Evolutionary conservation across 2,888 invertebrate species (phyloP), one percentile per base, ranked within the genome.

Genomic region (Xiphydria camelus): DNA sequence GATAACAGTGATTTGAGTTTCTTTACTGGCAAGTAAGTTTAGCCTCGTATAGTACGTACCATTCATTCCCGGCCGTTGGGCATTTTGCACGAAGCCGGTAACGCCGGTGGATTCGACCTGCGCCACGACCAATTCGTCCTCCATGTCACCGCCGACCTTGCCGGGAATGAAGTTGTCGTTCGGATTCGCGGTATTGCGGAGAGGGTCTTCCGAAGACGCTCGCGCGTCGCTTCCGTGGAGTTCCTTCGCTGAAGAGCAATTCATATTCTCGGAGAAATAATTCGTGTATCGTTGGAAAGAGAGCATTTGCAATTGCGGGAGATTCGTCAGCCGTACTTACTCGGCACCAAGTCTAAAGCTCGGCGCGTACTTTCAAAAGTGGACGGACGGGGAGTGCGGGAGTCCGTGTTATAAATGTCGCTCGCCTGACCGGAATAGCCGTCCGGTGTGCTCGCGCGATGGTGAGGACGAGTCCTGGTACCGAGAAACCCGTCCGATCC

Each of bases 341-440:
- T 59, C 20, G 64, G 49, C 37, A 57, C 53, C 18, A 48, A 49
- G 34, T 58, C 56, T 46, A 62, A 47, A 18, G 64, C 57, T 46
- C 66, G 53, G 31, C 63, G 62, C 29, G 60, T 62, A 42, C 60
- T 62, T 47, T 59, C 55, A 39, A 57, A 59, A 31, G 57, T 53
- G 12, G 61, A 59, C 9, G 61, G 56, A 49, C 55, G 57, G 21
- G 53, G 58, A 31, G 57, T 51, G 31, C 57, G 62, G 10, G 59
- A 54, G 41, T 59, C 54, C n/a, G 61, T 50, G 23, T 62, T 59
- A 41, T 64, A 53, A 32, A 57, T 47, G 33, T 56, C 62, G 35
- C 56, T 62, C 47, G 59, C 53, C 46, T 65, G 68, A 35, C 62
- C 64, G 6, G 62, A 44, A 41, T 59, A 61, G 33, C 43, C 47